These are phyloP conservation scores for Poecilia velifera DNA, from an alignment of 2,797 vertebrate species.

Conservation along the genomic window DNA sequence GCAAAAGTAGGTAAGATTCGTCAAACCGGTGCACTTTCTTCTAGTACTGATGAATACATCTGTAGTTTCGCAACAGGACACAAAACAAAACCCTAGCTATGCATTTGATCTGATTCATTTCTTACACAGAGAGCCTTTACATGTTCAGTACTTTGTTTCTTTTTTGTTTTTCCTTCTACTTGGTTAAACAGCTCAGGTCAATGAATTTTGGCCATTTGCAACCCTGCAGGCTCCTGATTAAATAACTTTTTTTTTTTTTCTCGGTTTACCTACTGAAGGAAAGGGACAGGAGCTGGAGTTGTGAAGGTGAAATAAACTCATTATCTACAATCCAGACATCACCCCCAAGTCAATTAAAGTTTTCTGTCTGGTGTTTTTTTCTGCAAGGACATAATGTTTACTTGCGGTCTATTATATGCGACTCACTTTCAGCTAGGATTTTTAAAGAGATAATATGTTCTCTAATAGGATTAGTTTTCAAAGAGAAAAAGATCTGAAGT, in stretches of 20 bases:
- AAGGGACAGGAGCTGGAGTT: neutral
- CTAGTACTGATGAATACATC: neutral
- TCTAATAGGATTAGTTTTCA: neutral
- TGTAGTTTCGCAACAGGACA: neutral
- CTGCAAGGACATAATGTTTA: constrained; percentile 2
- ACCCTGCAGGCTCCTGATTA: neutral
- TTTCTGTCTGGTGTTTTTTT: neutral
- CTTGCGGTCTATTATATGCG: neutral
- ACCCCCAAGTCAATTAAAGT: neutral
- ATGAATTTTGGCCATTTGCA: too few species aligned
- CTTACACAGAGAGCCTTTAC: neutral
- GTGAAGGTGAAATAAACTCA: neutral
- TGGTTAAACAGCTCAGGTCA: too few species aligned
- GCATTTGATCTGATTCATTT: neutral
- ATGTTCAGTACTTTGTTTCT: neutral
- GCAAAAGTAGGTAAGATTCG: neutral
- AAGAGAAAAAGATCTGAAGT: neutral
- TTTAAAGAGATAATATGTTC: neutral
- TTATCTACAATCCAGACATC: neutral
- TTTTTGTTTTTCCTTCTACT: neutral
- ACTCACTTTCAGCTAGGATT: neutral
- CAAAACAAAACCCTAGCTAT: neutral
- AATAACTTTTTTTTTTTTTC: neutral
- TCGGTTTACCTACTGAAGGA: neutral
- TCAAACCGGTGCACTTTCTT: neutral